Conservation (phyloP, 2,113 vertebrate species). For the Aegotheles bennettii region DNA sequence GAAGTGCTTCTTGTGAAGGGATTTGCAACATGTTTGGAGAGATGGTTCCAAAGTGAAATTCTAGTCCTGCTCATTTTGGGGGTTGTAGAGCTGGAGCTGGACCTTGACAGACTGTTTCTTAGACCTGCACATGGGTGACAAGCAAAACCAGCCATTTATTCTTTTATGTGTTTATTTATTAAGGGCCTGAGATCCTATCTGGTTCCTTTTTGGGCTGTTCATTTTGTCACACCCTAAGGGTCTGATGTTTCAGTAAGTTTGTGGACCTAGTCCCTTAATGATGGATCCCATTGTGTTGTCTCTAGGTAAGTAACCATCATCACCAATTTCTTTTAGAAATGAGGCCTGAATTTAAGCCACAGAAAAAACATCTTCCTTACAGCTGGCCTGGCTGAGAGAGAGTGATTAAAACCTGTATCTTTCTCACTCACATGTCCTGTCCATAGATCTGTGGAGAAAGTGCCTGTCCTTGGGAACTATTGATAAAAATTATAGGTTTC, state of each 20-base stretch:
- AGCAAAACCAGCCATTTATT: neutral
- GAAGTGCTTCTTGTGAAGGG: neutral
- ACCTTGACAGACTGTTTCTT: neutral
- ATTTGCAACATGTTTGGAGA: neutral
- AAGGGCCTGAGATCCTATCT: neutral
- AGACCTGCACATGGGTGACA: neutral
- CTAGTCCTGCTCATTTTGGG: neutral
- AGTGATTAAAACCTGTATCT: neutral
- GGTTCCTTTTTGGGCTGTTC: neutral
- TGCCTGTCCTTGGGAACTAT: neutral
- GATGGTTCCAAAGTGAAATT: neutral
- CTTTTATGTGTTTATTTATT: neutral
- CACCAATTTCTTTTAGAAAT: neutral
- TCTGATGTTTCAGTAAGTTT: neutral
- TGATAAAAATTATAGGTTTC: neutral
- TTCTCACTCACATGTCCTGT: neutral
- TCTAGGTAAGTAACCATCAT: neutral
- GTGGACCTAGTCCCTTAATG: neutral
- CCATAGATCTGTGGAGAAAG: neutral
- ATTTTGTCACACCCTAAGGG: neutral
- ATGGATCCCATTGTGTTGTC: neutral
- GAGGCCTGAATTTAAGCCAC: neutral
- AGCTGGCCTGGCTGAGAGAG: neutral
- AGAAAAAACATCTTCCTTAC: neutral
- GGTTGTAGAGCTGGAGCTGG: neutral